phyloP scores from a whole-genome alignment of 1,140 invertebrate species.

The Arctopsyche grandis region DNA sequence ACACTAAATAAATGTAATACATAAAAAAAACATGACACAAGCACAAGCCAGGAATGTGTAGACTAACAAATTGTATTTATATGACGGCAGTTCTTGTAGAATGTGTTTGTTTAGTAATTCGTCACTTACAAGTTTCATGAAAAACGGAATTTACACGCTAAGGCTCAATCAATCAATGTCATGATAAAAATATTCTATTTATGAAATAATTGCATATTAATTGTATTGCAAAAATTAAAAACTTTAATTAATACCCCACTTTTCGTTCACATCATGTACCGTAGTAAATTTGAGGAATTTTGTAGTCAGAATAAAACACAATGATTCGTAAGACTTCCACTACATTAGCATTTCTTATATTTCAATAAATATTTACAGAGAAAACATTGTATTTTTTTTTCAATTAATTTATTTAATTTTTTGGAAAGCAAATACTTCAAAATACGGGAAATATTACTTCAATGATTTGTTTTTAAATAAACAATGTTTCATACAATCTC shows the following conservation, averaged over 20 bases:
- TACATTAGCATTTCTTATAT: slow-evolving; percentile 54
- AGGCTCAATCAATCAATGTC: too few relatives aligned
- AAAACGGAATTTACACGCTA: too few relatives aligned
- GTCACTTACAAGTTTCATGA: too few relatives aligned
- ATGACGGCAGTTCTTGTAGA: too few relatives aligned
- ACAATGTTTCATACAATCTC: not conserved
- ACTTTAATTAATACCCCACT: too few relatives aligned
- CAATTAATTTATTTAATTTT: slow-evolving; percentile 34
- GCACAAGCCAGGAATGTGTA: not conserved
- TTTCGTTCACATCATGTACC: not conserved
- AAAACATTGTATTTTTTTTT: slow-evolving; percentile 46
- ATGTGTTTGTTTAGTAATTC: too few relatives aligned
- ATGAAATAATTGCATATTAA: too few relatives aligned
- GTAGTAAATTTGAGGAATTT: not conserved
- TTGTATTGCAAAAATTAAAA: too few relatives aligned
- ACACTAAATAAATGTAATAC: not conserved
- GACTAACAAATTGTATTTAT: too few relatives aligned
- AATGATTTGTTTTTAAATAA: slow-evolving; percentile 6
- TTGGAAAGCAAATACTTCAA: slow-evolving; percentile 52
- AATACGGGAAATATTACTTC: not conserved
- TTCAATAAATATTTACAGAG: slow-evolving; percentile 54
- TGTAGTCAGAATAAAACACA: slow-evolving; percentile 51
- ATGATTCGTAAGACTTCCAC: slow-evolving; percentile 46
- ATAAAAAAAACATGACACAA: not conserved
- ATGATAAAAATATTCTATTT: too few relatives aligned